Conservation (phyloP, 1,140 invertebrate species). For the Calycopis cecrops region DNA sequence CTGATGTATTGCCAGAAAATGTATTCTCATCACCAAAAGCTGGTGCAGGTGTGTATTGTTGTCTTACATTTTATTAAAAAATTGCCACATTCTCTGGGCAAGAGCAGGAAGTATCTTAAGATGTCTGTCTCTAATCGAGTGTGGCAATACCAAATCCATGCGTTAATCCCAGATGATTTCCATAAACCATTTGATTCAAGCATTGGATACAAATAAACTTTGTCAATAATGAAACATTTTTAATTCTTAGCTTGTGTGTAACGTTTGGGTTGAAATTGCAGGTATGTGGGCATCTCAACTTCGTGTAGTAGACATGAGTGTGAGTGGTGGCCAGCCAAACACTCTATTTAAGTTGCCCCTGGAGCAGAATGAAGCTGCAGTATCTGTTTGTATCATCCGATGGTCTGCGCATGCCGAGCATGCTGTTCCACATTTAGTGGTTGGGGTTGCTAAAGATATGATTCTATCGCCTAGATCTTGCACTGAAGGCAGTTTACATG, state of each 20-base stretch:
- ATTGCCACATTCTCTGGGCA: slow-evolving; percentile 70
- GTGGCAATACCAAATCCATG: slow-evolving; percentile 63
- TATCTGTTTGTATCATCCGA: slow-evolving; percentile 83
- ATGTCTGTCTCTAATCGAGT: slow-evolving; percentile 67
- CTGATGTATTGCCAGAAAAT: slow-evolving; percentile 94
- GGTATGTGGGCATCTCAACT: slow-evolving; percentile 98
- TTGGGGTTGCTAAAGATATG: slow-evolving; percentile 89
- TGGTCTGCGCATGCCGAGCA: slow-evolving; percentile 61
- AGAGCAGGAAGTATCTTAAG: slow-evolving; percentile 51
- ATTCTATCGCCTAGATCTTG: slow-evolving; percentile 90
- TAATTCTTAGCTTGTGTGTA: slow-evolving; percentile 7
- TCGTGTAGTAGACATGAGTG: slow-evolving; percentile 91
- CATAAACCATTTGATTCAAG: slow-evolving; percentile 70
- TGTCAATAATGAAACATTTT: slow-evolving; percentile 1
- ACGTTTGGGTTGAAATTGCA: slow-evolving; percentile 38
- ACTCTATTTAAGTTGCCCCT: slow-evolving; percentile 87
- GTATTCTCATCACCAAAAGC: slow-evolving; percentile 97
- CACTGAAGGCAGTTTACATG: slow-evolving; percentile 89
- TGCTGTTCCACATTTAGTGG: slow-evolving; percentile 53
- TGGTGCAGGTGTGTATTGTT: slow-evolving; percentile 86
- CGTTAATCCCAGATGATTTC: slow-evolving; percentile 69
- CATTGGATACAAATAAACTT: slow-evolving; percentile 47
- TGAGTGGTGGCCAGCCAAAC: slow-evolving; percentile 69
- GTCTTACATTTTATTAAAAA: neutral
- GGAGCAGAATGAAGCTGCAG: slow-evolving; percentile 97